These are phyloP conservation scores for Albula glossodonta DNA, from an alignment of 2,113 vertebrate species.

Conservation along the genomic window DNA sequence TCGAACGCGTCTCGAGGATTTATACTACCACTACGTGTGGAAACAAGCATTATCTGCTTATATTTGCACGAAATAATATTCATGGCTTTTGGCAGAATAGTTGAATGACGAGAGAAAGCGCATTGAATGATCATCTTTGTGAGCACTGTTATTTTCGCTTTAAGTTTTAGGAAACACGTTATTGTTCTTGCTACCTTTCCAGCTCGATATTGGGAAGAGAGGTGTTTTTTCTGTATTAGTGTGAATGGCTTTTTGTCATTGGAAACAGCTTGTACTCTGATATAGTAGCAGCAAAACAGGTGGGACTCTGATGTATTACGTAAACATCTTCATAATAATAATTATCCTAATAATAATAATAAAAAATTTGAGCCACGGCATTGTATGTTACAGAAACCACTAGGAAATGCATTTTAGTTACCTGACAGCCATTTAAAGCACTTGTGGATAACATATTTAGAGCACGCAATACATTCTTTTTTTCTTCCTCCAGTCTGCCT, in stretches of 20 bases:
- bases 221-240: not conserved
- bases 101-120: not conserved
- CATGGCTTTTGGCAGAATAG: not conserved
- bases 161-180: not conserved
- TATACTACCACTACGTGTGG: not conserved
- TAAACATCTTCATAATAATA: not conserved
- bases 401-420: not conserved
- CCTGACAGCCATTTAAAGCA: not conserved
- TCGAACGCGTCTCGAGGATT: not conserved
- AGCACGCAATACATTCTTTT: not conserved
- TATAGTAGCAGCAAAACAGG: not conserved
- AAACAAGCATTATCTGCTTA: not conserved
- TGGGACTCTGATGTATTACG: not conserved
- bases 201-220: not conserved
- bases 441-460: not conserved
- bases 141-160: not conserved
- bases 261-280: not conserved
- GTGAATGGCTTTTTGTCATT: not conserved
- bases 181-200: not conserved
- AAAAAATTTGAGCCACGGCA: not conserved
- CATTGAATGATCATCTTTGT: not conserved
- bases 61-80: not conserved
- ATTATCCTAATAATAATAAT: not conserved
- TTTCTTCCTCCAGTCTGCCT: slow-evolving; percentile 35
- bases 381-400: not conserved